phyloP scores from a whole-genome alignment of 23 tunicate species.

The Oikopleura vanhoeffeni region DNA sequence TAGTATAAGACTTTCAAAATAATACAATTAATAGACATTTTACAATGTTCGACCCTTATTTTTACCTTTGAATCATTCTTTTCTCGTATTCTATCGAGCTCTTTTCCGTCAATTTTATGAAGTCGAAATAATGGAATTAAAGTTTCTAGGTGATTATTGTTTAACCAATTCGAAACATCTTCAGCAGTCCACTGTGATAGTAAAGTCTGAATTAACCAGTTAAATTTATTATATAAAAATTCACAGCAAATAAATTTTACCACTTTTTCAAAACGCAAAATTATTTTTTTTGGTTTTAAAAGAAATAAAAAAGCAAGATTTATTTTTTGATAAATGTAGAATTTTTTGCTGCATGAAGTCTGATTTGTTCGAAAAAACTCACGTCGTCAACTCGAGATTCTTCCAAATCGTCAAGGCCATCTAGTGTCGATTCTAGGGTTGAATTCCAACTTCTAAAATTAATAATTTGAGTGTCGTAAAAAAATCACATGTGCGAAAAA shows the following conservation, averaged over 20 bases:
- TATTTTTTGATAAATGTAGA: too few relatives aligned
- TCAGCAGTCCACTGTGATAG: neutral
- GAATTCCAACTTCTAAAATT: neutral
- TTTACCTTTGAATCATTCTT: constrained; percentile 15
- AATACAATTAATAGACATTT: too few relatives aligned
- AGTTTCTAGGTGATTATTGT: constrained; percentile 1
- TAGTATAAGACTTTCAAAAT: too few relatives aligned
- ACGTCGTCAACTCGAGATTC: constrained; percentile 11
- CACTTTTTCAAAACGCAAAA: too few relatives aligned
- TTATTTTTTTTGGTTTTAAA: too few relatives aligned
- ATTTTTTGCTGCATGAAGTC: too few relatives aligned
- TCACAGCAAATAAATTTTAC: too few relatives aligned
- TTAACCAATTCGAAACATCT: neutral
- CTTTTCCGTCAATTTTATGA: constrained; percentile 8
- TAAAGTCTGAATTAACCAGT: neutral
- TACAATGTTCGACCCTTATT: neutral
- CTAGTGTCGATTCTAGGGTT: constrained; percentile 6
- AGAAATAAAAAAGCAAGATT: too few relatives aligned
- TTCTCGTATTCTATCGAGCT: neutral
- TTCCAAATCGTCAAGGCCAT: constrained; percentile 12
- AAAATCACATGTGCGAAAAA: too few relatives aligned
- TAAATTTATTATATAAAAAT: too few relatives aligned
- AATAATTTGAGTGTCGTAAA: too few relatives aligned
- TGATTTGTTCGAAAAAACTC: neutral
- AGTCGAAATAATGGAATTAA: neutral